phyloP scores from a whole-genome alignment of 2,797 vertebrate genomes.

The Cephalopachus bancanus region DNA sequence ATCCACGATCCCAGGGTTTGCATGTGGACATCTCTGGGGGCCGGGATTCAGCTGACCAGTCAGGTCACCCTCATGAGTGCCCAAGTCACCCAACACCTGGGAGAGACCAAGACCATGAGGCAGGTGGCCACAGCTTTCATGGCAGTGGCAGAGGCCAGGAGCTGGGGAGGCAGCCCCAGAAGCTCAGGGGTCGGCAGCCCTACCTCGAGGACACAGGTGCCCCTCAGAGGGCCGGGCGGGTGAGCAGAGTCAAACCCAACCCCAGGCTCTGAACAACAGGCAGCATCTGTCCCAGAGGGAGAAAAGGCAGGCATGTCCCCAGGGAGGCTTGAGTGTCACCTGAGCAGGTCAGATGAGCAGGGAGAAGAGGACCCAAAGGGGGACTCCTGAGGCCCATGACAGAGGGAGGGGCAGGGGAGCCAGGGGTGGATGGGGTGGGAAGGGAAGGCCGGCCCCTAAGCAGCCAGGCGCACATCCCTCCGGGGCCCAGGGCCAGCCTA shows the following conservation, averaged over 20 bases:
- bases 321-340: too few relatives aligned
- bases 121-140: neutral
- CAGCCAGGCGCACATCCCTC: too few relatives aligned
- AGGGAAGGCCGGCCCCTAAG: too few relatives aligned
- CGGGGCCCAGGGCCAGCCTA: too few relatives aligned
- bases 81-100: neutral
- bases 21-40: neutral
- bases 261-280: neutral
- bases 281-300: neutral
- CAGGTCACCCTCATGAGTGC: neutral
- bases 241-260: neutral
- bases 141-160: neutral
- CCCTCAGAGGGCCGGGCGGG: neutral
- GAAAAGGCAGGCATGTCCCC: too few relatives aligned
- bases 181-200: too few relatives aligned
- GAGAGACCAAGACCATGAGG: neutral
- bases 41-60: neutral
- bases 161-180: neutral
- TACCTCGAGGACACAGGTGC: too few relatives aligned
- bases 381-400: neutral
- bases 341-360: neutral
- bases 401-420: too few relatives aligned
- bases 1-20: neutral
- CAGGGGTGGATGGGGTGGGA: too few relatives aligned
- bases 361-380: neutral